Evolutionary conservation across 2,888 invertebrate species (phyloP).

Genomic region (Tachina grossa): DNA sequence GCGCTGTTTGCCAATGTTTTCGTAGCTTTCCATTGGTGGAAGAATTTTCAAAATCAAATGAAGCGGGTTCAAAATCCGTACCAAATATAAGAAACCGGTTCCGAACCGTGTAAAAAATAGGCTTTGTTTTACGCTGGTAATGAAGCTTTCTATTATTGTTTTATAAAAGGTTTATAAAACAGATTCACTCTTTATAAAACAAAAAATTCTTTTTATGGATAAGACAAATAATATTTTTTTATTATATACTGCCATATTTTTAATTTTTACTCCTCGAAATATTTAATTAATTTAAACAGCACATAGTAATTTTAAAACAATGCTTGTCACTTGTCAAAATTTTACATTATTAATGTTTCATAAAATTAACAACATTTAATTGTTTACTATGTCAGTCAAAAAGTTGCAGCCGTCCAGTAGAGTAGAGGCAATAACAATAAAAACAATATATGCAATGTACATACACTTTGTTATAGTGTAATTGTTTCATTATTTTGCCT

Average conservation of each 20-base stretch:
- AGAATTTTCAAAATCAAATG: too few relatives aligned
- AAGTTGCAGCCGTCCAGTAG: not conserved
- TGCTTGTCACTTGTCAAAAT: constrained; percentile 51
- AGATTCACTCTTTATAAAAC: too few relatives aligned
- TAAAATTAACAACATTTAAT: constrained; percentile 67
- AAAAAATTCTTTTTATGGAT: too few relatives aligned
- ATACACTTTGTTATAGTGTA: not conserved
- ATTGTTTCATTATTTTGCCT: constrained; percentile 26
- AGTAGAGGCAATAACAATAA: constrained; percentile 3
- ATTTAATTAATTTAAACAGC: not conserved
- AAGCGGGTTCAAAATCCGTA: too few relatives aligned
- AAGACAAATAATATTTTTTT: too few relatives aligned
- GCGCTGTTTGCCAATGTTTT: too few relatives aligned
- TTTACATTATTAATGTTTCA: constrained; percentile 65
- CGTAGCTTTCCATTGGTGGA: too few relatives aligned
- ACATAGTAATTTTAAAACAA: not conserved
- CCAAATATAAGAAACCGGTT: too few relatives aligned
- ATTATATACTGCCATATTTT: not conserved
- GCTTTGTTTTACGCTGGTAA: too few relatives aligned
- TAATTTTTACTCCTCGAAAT: constrained; percentile 3
- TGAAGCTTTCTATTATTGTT: too few relatives aligned
- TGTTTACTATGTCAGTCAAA: constrained; percentile 54
- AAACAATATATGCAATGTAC: not conserved
- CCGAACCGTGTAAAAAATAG: too few relatives aligned
- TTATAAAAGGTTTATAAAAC: too few relatives aligned